phyloP scores from a whole-genome alignment of 1,140 invertebrate genomes.

The Zaprionus ornatus region DNA sequence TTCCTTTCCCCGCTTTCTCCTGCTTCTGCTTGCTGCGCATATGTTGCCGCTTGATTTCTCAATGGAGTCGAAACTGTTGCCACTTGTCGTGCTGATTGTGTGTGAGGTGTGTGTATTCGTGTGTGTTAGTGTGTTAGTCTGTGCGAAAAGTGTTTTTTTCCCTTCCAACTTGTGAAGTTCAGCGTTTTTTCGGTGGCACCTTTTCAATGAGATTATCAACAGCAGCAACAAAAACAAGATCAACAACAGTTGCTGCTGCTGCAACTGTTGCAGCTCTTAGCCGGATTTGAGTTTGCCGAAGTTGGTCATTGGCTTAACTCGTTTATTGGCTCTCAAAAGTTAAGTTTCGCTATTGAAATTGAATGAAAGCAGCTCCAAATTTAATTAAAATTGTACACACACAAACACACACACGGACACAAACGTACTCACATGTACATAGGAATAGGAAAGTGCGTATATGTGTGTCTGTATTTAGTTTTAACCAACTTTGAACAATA shows the following conservation, averaged over 20 bases:
- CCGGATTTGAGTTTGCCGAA: conserved; percentile 23
- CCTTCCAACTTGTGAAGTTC: not conserved
- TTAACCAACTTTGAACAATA: no score
- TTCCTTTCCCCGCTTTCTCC: not conserved
- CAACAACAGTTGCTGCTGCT: not conserved
- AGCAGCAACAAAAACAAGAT: not conserved
- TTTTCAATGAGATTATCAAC: conserved; percentile 20
- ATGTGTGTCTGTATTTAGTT: not conserved
- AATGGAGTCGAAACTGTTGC: conserved; percentile 49
- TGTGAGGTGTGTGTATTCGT: not conserved
- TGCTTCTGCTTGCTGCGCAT: not conserved
- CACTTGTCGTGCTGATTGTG: conserved; percentile 34
- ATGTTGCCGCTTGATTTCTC: conserved; percentile 48
- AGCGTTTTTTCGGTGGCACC: conserved; percentile 15
- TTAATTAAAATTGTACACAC: conserved; percentile 25
- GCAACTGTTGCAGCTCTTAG: not conserved
- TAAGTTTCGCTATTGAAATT: conserved; percentile 33
- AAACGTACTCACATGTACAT: not conserved
- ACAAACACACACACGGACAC: not conserved
- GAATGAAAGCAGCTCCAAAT: conserved; percentile 31
- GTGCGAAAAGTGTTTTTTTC: not conserved
- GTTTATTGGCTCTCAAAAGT: conserved; percentile 41
- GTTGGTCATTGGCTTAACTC: conserved; percentile 30
- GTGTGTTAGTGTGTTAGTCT: not conserved
- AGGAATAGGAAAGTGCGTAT: not conserved